Base-by-base conservation (phyloP, 2,888 invertebrate species). In the Acleris literana region DNA sequence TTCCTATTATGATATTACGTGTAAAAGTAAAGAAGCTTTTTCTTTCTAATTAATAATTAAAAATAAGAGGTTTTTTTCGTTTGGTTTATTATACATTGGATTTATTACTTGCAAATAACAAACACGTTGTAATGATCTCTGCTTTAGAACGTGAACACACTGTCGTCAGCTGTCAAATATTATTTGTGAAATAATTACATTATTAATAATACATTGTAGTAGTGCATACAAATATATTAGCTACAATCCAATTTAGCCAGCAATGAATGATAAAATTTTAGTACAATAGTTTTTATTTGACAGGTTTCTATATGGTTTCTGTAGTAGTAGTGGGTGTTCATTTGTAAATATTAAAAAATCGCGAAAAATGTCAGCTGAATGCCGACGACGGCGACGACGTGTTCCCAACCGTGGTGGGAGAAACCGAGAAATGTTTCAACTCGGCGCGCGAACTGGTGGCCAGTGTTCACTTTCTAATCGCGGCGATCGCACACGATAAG, bases 391-490 rank as follows among this genome's bases (percentile, higher is more conserved):
- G 76, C 86, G 86, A 90, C 86, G 86, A 90, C 90, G 91, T 91
- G 91, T 92, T 75, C 73, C 71, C 70, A 73, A 65, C 75, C 71
- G 89, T 90, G 90, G 92, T 84, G 92, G 92, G 92, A 87, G 86
- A 82, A 79, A 72, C 65, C 81, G 80, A 83, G 84, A 86, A 88
- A 88, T 87, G 86, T 83, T 78, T 80, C 77, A 75, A 78, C 73
- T 74, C 71, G 72, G 75, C 74, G 73, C 78, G 79, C 74, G 69
- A 64, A 73, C 75, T 74, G 77, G 74, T 79, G 74, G 77, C 73
- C 88, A 92, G 91, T 90, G 70, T 74, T 72, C 78, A 84, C 93
- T 93, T 93, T 93, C 92, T 92, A 92, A 90, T 89, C 88, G 87
- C 73, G 70, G 74, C 77, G 82, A 73, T 76, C 81, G 80, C 81